phyloP scores from a whole-genome alignment of 2,797 vertebrate genomes.

The Microctenopoma stevenorrisi region DNA sequence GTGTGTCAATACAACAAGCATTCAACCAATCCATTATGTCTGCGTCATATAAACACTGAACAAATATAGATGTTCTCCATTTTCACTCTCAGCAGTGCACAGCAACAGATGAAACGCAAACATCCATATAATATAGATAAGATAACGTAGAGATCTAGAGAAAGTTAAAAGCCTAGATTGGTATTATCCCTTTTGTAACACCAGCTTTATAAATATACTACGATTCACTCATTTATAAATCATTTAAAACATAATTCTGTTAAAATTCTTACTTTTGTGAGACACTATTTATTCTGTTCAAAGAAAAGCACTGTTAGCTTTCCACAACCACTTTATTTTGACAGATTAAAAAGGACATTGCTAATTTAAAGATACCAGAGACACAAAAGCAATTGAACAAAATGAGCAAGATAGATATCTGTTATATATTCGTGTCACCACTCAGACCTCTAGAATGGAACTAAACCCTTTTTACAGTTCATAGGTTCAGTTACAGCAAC shows the following conservation, averaged over 20 bases:
- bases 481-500: background rate
- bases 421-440: background rate
- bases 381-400: no score
- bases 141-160: slow-evolving; percentile 39
- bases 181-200: background rate
- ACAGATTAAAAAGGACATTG: background rate
- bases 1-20: slow-evolving; percentile 81
- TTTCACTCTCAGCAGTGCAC: slow-evolving; percentile 64
- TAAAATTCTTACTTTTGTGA: background rate
- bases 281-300: no score
- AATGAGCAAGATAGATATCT: no score
- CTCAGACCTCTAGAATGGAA: background rate
- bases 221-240: background rate
- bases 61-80: slow-evolving; percentile 74
- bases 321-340: background rate
- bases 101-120: slow-evolving; percentile 57
- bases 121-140: slow-evolving; percentile 12
- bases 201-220: background rate
- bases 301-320: background rate
- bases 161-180: slow-evolving; percentile 8
- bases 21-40: slow-evolving; percentile 65
- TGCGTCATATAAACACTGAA: slow-evolving; percentile 66
- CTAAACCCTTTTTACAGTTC: background rate
- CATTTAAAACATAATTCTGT: no score
- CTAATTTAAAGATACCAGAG: no score